phyloP scores from a whole-genome alignment of 2,888 invertebrate genomes.

The Philonicus albiceps region DNA sequence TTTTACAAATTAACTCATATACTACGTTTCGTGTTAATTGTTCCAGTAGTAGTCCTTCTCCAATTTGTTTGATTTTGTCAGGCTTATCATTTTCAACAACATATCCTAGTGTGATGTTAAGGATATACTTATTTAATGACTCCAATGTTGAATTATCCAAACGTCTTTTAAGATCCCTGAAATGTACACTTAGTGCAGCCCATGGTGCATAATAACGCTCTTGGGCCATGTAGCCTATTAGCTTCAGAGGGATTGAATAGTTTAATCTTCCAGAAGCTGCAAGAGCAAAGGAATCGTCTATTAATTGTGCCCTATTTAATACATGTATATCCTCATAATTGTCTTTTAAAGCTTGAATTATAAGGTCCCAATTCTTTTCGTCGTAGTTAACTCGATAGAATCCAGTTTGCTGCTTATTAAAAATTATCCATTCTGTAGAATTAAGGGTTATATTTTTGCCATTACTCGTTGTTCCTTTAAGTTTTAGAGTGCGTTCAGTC shows the following conservation, averaged over 20 bases:
- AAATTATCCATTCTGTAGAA: constrained; percentile 56
- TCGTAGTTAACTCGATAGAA: constrained; percentile 78
- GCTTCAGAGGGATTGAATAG: constrained; percentile 73
- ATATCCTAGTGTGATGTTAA: neutral
- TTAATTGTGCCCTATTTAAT: constrained; percentile 79
- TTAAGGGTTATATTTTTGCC: constrained; percentile 33
- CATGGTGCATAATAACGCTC: constrained; percentile 81
- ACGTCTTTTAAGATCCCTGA: neutral
- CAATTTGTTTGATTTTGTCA: neutral
- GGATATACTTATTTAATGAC: neutral
- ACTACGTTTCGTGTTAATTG: neutral
- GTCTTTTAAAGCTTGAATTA: constrained; percentile 69
- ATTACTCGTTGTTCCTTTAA: neutral
- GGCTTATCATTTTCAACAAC: neutral
- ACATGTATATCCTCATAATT: constrained; percentile 73
- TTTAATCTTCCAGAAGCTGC: constrained; percentile 75
- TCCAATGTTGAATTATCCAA: neutral
- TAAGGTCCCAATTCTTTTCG: constrained; percentile 70
- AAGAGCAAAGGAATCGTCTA: constrained; percentile 84
- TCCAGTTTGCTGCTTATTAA: constrained; percentile 60
- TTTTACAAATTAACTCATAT: neutral
- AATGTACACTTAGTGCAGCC: constrained; percentile 64
- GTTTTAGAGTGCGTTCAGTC: constrained; percentile 20
- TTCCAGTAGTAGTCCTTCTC: neutral
- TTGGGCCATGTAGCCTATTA: constrained; percentile 72